phyloP scores from a whole-genome alignment of 1,140 invertebrate species.

The Caenorhabditis latens region DNA sequence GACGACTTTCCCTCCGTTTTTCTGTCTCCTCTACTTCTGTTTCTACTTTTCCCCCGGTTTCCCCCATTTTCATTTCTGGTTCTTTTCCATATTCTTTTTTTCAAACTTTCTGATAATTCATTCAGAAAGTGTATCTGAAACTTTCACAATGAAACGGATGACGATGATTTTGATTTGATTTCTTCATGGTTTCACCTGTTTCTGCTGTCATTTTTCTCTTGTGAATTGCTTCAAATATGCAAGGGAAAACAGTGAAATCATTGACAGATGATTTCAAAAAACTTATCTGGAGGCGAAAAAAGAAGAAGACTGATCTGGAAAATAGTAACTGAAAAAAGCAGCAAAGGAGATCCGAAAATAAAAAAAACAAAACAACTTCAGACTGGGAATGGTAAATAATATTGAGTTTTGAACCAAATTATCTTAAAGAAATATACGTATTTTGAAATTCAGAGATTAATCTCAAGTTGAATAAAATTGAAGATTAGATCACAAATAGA shows the following conservation, averaged over 20 bases:
- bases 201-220: background rate
- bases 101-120: no score
- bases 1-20: background rate
- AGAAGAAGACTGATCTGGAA: background rate
- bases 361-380: no score
- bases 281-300: conserved; percentile 13
- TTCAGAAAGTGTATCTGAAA: background rate
- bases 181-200: background rate
- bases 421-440: background rate
- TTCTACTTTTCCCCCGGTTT: background rate
- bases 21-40: background rate
- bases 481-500: no score
- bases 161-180: conserved; percentile 5
- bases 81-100: background rate
- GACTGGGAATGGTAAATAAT: background rate
- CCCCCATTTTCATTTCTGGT: background rate
- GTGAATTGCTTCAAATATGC: background rate
- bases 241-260: conserved; percentile 9
- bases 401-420: background rate
- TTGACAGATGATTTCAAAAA: conserved; percentile 12
- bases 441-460: background rate
- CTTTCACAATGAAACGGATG: background rate
- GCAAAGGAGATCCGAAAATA: background rate
- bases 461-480: conserved; percentile 1
- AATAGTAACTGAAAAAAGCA: background rate